Percentiles rank a stretch among this genome's conserved stretches.
Evolutionary conservation across 2,797 vertebrate genomes (phyloP).

Genomic region (Mallotus villosus): DNA sequence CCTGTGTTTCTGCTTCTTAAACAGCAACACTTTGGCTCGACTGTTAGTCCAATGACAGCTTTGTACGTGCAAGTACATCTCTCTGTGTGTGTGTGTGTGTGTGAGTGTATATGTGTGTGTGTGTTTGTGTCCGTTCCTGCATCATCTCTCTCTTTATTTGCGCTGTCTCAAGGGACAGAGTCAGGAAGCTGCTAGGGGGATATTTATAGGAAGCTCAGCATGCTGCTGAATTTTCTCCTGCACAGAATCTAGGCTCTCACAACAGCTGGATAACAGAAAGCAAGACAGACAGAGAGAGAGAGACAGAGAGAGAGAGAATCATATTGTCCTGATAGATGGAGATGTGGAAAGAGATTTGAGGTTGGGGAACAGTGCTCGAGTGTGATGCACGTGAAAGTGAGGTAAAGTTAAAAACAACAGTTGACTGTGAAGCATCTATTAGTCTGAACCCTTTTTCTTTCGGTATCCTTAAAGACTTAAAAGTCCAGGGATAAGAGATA

Average conservation of each 20-base stretch:
- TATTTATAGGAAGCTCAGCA: constrained; percentile 13
- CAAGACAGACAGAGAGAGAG: not conserved
- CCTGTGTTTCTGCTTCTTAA: not conserved
- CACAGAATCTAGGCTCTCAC: not conserved
- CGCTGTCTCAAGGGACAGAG: constrained; percentile 5
- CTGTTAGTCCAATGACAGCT: too few species aligned
- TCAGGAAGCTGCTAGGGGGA: constrained; percentile 8
- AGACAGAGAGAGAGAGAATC: not conserved
- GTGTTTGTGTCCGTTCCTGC: not conserved
- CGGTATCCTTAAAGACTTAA: not conserved
- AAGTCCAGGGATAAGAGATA: not conserved
- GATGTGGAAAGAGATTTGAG: not conserved
- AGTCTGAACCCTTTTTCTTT: not conserved
- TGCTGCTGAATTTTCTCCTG: constrained; percentile 12
- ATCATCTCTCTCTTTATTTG: not conserved
- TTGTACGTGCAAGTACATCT: too few species aligned
- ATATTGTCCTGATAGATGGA: not conserved
- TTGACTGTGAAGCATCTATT: not conserved
- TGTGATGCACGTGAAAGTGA: not conserved
- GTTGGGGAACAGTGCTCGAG: not conserved
- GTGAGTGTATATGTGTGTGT: not conserved
- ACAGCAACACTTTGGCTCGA: not conserved
- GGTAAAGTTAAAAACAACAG: not conserved
- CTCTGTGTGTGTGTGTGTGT: not conserved
- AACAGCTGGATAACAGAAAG: constrained; percentile 9